Conservation (phyloP, 2,888 invertebrate genomes). For the Molorchus minor region DNA sequence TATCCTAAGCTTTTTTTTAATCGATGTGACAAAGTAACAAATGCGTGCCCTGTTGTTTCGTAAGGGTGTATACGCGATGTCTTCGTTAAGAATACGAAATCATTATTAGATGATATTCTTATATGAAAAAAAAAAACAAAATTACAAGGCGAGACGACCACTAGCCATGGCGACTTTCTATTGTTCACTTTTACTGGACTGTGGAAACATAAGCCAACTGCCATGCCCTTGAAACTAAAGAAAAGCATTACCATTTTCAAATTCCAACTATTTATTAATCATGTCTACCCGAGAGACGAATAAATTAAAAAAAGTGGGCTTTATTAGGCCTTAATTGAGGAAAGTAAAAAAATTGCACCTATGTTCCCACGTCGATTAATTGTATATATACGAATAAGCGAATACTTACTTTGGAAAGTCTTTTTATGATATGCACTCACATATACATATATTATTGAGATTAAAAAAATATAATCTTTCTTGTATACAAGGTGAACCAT, state of each 20-base stretch:
- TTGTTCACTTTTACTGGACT: conserved; percentile 62
- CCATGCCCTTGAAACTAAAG: conserved; percentile 43
- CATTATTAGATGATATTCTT: conserved; percentile 56
- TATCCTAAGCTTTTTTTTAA: neutral
- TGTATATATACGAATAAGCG: neutral
- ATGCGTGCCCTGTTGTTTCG: conserved; percentile 9
- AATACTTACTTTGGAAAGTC: neutral
- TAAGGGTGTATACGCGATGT: conserved; percentile 3
- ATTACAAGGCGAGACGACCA: conserved; percentile 60
- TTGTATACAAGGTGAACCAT: no score
- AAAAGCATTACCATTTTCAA: conserved; percentile 28
- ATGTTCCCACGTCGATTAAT: neutral
- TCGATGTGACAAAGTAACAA: neutral
- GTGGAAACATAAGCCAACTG: conserved; percentile 60
- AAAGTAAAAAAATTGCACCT: neutral
- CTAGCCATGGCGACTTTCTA: conserved; percentile 58
- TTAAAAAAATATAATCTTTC: no score
- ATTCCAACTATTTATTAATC: conserved; percentile 15
- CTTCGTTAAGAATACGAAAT: conserved; percentile 32
- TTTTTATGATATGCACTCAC: no score
- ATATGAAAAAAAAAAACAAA: conserved; percentile 43
- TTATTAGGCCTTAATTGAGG: neutral
- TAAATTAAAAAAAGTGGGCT: neutral
- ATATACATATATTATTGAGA: no score
- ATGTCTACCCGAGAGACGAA: conserved; percentile 7